Conservation (phyloP, 2,113 vertebrate genomes). For the Lamprotornis superbus region DNA sequence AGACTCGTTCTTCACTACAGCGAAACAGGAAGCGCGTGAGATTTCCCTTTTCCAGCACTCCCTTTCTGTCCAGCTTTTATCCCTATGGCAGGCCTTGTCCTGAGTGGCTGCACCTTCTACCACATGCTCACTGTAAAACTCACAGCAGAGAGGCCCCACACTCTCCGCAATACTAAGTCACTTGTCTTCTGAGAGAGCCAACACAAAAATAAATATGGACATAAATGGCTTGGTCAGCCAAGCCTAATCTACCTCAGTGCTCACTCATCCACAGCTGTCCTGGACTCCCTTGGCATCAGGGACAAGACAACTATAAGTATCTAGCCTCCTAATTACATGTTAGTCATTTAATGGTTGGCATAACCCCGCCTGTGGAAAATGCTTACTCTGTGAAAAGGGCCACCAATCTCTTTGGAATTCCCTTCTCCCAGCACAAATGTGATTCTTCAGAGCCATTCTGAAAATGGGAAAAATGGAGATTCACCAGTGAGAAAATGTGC, state of each 20-base stretch:
- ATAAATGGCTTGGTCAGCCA: slow-evolving; percentile 9
- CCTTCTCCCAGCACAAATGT: slow-evolving; percentile 12
- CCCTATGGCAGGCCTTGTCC: neutral
- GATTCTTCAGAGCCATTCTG: neutral
- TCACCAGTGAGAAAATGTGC: neutral
- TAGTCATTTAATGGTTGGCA: slow-evolving; percentile 57
- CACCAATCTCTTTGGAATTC: slow-evolving; percentile 44
- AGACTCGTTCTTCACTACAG: slow-evolving; percentile 25
- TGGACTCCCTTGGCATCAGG: slow-evolving; percentile 43
- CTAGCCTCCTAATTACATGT: slow-evolving; percentile 60
- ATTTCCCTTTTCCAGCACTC: slow-evolving; percentile 47
- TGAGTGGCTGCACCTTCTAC: neutral
- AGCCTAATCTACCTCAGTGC: neutral
- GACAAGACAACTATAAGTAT: slow-evolving; percentile 64
- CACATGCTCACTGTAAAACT: neutral
- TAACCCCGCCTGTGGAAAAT: slow-evolving; percentile 67
- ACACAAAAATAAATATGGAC: neutral
- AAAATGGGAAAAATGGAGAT: neutral
- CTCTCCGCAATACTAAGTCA: fast-evolving
- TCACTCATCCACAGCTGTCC: slow-evolving; percentile 35
- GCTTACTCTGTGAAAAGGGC: slow-evolving; percentile 53
- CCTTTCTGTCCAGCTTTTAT: slow-evolving; percentile 15
- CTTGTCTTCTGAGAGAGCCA: neutral
- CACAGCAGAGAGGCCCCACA: neutral
- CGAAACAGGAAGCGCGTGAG: slow-evolving; percentile 17